Conservation (phyloP, 2,888 invertebrate genomes). For the Drosophila nr. perissopoda region DNA sequence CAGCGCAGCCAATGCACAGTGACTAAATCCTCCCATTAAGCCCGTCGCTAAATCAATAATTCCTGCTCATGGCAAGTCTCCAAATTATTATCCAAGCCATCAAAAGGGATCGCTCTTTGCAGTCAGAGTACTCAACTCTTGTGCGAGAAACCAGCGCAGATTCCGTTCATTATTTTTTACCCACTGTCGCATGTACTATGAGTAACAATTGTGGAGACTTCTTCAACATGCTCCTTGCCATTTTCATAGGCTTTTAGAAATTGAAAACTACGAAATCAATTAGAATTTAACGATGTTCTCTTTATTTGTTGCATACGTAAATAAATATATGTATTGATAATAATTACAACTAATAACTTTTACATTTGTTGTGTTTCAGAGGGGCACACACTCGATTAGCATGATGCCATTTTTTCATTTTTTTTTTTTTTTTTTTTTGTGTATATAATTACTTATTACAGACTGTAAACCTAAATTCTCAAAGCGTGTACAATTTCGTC, state of each 20-base stretch:
- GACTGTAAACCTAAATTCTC: constrained; percentile 48
- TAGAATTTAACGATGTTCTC: constrained; percentile 71
- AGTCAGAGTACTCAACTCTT: neutral
- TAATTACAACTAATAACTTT: constrained; percentile 76
- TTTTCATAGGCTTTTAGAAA: neutral
- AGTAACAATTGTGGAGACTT: neutral
- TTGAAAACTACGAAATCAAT: neutral
- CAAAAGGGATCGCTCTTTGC: neutral
- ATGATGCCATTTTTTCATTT: constrained; percentile 12
- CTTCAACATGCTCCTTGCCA: neutral
- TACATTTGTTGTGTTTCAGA: constrained; percentile 45
- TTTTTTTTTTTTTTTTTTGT: constrained; percentile 14
- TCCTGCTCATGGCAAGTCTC: neutral
- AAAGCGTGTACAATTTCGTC: constrained; percentile 52
- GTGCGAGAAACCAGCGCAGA: neutral
- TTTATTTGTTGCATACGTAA: constrained; percentile 77
- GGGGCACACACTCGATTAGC: constrained; percentile 26
- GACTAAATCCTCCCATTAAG: neutral
- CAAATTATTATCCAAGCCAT: neutral
- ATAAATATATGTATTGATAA: constrained; percentile 71
- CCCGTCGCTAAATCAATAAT: neutral
- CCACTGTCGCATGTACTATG: neutral
- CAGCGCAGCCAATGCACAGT: neutral
- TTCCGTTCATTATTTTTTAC: neutral
- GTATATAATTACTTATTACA: constrained; percentile 44